Evolutionary conservation across 2,113 vertebrate genomes (phyloP).

Genomic region (Sander lucioperca): DNA sequence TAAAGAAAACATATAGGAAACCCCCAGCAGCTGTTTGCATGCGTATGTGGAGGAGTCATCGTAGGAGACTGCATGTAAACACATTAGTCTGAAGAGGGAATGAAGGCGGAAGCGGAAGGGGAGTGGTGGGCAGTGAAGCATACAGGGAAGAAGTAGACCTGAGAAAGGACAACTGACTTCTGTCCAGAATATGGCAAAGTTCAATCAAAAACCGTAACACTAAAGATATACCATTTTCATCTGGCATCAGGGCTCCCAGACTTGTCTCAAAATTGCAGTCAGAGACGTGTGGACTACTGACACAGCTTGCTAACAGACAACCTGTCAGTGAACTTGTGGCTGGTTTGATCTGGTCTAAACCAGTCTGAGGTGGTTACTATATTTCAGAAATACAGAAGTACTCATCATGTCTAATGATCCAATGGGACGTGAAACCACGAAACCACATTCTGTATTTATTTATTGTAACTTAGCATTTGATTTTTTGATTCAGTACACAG

Average conservation of each 20-base stretch:
- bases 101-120: not conserved
- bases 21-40: not conserved
- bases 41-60: constrained; percentile 18
- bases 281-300: not conserved
- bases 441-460: not conserved
- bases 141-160: not conserved
- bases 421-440: not conserved
- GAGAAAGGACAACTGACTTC: not conserved
- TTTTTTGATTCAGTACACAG: not conserved
- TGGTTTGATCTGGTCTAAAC: constrained; percentile 11
- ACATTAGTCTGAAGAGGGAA: not conserved
- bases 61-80: not conserved
- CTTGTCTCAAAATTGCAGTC: not conserved
- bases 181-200: not conserved
- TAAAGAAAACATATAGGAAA: not conserved
- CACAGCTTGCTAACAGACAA: not conserved
- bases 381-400: constrained; percentile 2
- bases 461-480: not conserved
- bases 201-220: not conserved
- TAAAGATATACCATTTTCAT: not conserved
- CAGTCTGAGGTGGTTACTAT: not conserved
- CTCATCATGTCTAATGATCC: not conserved
- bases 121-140: not conserved
- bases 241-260: not conserved
- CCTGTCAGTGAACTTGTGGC: not conserved